A percentile compares a stretch with the other conserved stretches of the same genome.
Conservation (phyloP, 2,797 vertebrate genomes). For the Atherinosoma microstoma region DNA sequence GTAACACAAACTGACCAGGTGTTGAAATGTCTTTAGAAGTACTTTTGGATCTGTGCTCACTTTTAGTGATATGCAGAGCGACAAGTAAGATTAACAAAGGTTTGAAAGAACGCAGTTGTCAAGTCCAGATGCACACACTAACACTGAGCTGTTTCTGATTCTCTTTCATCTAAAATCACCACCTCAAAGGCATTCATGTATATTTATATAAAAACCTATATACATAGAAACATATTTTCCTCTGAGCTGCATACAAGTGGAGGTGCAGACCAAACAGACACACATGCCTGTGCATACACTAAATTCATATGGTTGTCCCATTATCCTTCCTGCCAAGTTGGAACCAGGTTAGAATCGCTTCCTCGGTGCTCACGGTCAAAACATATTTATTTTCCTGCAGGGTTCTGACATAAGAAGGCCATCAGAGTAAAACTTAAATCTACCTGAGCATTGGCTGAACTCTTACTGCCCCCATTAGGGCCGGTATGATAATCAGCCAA, state of each 20-base stretch:
- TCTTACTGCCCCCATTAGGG: slow-evolving; percentile 13
- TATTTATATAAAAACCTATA: slow-evolving; percentile 42
- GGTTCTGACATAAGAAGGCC: slow-evolving; percentile 68
- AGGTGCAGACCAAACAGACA: slow-evolving; percentile 23
- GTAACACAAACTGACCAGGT: slow-evolving; percentile 27
- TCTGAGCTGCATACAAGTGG: slow-evolving; percentile 36
- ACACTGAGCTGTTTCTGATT: slow-evolving; percentile 43
- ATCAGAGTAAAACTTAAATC: slow-evolving; percentile 57
- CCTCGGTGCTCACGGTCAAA: slow-evolving; percentile 62
- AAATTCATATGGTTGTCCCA: slow-evolving; percentile 77
- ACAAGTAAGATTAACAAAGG: slow-evolving; percentile 4
- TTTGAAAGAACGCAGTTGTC: slow-evolving; percentile 4
- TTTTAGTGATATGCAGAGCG: slow-evolving; percentile 32
- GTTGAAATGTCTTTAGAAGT: slow-evolving; percentile 46
- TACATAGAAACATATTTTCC: slow-evolving; percentile 25
- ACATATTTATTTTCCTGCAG: slow-evolving; percentile 71
- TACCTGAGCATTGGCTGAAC: slow-evolving; percentile 64
- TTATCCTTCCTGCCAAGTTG: slow-evolving; percentile 65
- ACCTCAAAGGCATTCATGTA: slow-evolving; percentile 32
- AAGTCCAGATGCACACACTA: slow-evolving; percentile 17
- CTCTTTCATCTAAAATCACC: slow-evolving; percentile 29
- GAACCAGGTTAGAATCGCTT: slow-evolving; percentile 64
- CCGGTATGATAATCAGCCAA: slow-evolving; percentile 32
- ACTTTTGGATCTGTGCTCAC: slow-evolving; percentile 32
- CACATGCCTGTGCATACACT: slow-evolving; percentile 19